phyloP scores from a whole-genome alignment of 1,140 invertebrate species.

The Bemisia tabaci region DNA sequence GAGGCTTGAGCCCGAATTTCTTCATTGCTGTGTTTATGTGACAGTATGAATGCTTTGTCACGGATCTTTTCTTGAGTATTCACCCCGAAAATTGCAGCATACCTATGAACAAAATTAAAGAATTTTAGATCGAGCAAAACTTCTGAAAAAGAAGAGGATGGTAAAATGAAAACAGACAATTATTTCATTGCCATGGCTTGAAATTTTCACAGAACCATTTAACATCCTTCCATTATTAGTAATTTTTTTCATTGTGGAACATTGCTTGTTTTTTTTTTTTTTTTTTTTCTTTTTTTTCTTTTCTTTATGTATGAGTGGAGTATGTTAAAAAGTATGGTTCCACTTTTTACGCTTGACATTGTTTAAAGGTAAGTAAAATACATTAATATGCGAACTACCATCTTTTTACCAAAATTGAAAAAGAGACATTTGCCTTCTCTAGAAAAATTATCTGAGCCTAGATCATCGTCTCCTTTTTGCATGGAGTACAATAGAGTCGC shows the following conservation, averaged over 20 bases:
- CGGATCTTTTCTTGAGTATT: slow-evolving; percentile 32
- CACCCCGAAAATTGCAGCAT: slow-evolving; percentile 37
- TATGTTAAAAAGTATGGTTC: no score
- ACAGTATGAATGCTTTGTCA: slow-evolving; percentile 35
- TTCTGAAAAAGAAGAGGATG: not conserved
- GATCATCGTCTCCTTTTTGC: no score
- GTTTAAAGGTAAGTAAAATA: no score
- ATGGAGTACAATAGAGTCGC: no score
- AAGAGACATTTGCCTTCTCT: no score
- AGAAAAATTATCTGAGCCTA: no score
- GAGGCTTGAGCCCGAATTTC: slow-evolving; percentile 34
- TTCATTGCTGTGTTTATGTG: slow-evolving; percentile 35
- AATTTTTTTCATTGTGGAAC: not conserved
- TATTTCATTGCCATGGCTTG: not conserved
- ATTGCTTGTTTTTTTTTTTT: no score
- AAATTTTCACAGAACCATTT: not conserved
- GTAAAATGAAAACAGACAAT: not conserved
- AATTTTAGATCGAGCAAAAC: slow-evolving; percentile 12
- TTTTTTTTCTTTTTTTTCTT: no score
- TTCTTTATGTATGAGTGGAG: no score
- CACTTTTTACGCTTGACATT: no score
- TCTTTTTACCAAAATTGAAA: no score
- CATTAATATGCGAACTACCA: no score
- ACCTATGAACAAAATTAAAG: slow-evolving; percentile 26
- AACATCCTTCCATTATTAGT: not conserved